Base-by-base conservation (phyloP, 2,113 vertebrate species). In the Lepisosteus osseus region DNA sequence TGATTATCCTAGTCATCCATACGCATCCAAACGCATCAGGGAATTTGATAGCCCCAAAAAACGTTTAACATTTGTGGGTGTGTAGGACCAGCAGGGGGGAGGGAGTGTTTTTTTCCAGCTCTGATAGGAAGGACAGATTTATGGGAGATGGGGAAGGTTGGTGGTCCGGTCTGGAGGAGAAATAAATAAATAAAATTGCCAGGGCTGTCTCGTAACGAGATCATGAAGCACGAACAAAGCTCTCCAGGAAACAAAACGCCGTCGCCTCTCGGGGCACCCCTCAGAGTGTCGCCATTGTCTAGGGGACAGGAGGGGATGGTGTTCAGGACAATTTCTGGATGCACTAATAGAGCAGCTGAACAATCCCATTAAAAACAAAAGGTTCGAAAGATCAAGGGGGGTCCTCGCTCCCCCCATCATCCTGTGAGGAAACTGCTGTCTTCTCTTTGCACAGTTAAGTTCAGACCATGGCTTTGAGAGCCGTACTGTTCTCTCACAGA, bases 301-400 rank as follows among this genome's bases (percentile, higher is more conserved):
- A 75, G 42, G 42, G 62, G 45, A 71, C 70, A 42, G 57, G 29
- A 71, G 80, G 69, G 54, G 68, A 59, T 71, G 57, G 66, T 67
- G 44, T 12, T 68, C 55, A 70, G 70, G n/a, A 66, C 64, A 72
- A 42, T 45, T 76, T 62, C 45, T 70, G 70, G 65, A n/a, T 77
- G 74, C 74, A 63, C 72, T 77, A 54, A 65, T 56, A 69, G 54
- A 71, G 79, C 84, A 85, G 83, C 82, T 80, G 83, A 74, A 57
- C 75, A 74, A 72, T 79, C 79, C 7, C 2, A 65, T 40, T 9
- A 65, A 65, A 40, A 75, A 74, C 71, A 42, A n/a, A n/a, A 59
- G 73, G 68, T 71, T 67, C 61, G 66, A 70, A 69, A 61, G 54
- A 71, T 77, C 45, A 67, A 5, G 15, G 70, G 68, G 69, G 73